phyloP scores from a whole-genome alignment of 2,797 vertebrate genomes.

The Knipowitschia caucasica region DNA sequence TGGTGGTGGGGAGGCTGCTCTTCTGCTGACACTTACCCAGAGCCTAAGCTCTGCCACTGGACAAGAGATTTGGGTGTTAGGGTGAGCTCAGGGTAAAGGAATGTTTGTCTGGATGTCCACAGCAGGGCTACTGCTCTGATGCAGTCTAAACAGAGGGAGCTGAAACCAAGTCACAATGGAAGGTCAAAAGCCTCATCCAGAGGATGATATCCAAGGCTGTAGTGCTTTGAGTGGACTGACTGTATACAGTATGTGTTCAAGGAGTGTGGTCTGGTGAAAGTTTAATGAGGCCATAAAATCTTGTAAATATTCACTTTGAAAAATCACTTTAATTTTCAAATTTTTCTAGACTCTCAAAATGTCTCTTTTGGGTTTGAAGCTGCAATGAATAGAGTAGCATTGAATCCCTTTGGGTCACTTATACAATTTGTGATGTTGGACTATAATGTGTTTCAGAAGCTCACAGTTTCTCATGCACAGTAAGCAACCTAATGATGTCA shows the following conservation, averaged over 20 bases:
- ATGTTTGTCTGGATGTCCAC: constrained; percentile 70
- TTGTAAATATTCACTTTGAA: too few relatives aligned
- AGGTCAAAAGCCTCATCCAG: constrained; percentile 16
- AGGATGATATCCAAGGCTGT: constrained; percentile 1
- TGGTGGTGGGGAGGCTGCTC: constrained; percentile 22
- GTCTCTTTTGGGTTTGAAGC: too few relatives aligned
- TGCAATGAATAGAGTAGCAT: too few relatives aligned
- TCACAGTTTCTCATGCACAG: background rate
- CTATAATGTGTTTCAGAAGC: too few relatives aligned
- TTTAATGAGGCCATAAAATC: background rate
- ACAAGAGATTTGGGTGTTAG: constrained; percentile 62
- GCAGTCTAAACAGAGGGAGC: constrained; percentile 24
- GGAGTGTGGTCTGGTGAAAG: background rate
- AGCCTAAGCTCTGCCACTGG: constrained; percentile 62
- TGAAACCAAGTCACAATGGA: constrained; percentile 19
- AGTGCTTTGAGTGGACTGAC: background rate
- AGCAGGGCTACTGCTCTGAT: constrained; percentile 46
- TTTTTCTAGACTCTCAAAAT: too few relatives aligned
- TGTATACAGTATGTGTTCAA: background rate
- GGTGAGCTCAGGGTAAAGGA: constrained; percentile 72
- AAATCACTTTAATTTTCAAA: too few relatives aligned
- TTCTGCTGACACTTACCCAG: constrained; percentile 49
- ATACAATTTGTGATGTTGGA: too few relatives aligned
- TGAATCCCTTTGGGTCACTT: too few relatives aligned
- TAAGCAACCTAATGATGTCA: constrained; percentile 7